Conservation (phyloP, 1,140 invertebrate species). For the Sitophilus oryzae region DNA sequence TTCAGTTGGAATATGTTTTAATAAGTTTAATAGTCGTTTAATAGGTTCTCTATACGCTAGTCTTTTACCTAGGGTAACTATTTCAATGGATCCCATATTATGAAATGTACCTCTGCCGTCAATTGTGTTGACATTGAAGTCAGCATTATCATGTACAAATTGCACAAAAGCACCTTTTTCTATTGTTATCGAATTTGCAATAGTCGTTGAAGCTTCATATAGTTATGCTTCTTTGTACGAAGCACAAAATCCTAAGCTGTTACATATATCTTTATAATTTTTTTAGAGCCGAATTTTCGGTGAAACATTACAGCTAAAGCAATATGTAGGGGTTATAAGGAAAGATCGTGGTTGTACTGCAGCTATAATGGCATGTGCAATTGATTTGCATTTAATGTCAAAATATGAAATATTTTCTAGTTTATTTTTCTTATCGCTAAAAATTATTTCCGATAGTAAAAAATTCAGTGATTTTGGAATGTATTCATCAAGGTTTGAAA, state of each 20-base stretch:
- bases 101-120: constrained; percentile 28
- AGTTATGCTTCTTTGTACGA: constrained; percentile 22
- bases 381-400: constrained; percentile 9
- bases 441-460: constrained; percentile 25
- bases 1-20: constrained; percentile 16
- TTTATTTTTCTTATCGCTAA: constrained; percentile 22
- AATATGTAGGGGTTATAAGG: constrained; percentile 13
- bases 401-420: constrained; percentile 11
- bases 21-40: too few relatives aligned
- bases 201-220: constrained; percentile 19
- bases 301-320: constrained; percentile 17
- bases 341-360: constrained; percentile 13
- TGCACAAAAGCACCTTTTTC: constrained; percentile 29
- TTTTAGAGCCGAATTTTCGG: constrained; percentile 24
- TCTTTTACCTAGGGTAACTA: constrained; percentile 14
- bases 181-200: constrained; percentile 7
- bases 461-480: constrained; percentile 23
- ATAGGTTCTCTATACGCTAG: constrained; percentile 15
- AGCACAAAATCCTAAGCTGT: constrained; percentile 19
- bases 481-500: constrained; percentile 23
- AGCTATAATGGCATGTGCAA: constrained; percentile 9
- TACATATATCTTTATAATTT: constrained; percentile 21
- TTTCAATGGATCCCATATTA: constrained; percentile 27
- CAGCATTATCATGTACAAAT: constrained; percentile 29
- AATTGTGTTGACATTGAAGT: constrained; percentile 25